These are phyloP conservation scores for Prionailurus viverrinus DNA, from an alignment of 2,113 vertebrate species.

Conservation along the genomic window DNA sequence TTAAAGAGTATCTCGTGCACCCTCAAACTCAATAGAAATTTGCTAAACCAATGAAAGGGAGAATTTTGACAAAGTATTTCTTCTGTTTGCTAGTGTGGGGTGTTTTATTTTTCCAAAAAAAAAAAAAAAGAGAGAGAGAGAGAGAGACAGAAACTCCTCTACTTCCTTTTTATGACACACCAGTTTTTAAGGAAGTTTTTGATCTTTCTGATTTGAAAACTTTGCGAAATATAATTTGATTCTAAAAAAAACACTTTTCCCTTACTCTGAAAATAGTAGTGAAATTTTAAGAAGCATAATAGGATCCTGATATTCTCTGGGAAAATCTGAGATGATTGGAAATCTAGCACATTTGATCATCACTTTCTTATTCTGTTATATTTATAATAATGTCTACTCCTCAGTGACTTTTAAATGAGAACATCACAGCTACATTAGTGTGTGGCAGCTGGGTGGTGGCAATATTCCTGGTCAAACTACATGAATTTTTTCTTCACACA, in stretches of 20 bases:
- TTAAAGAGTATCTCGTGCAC: not conserved
- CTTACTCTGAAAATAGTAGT: slow-evolving; percentile 36
- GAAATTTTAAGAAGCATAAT: not conserved
- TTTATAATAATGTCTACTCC: not conserved
- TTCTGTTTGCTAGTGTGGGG: not conserved
- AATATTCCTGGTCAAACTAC: not conserved
- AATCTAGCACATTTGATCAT: slow-evolving; percentile 14
- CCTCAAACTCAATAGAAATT: not conserved
- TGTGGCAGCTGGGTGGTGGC: not conserved
- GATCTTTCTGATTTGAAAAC: not conserved
- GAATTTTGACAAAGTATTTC: not conserved
- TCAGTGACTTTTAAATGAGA: not conserved
- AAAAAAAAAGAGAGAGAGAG: no score
- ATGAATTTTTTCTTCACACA: not conserved
- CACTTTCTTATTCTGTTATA: slow-evolving; percentile 13
- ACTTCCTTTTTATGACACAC: not conserved
- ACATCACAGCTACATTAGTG: not conserved
- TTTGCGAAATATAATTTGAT: slow-evolving; percentile 5
- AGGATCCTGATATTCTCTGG: not conserved
- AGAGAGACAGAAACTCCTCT: not conserved
- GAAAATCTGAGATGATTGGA: not conserved
- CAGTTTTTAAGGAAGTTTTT: not conserved
- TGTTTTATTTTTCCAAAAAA: not conserved
- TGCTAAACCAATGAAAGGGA: not conserved
- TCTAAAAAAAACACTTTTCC: not conserved